A percentile compares a stretch with the other conserved stretches of the same genome.
Evolutionary conservation across 2,113 vertebrate species (phyloP).

Genomic region (Halichoeres trimaculatus): DNA sequence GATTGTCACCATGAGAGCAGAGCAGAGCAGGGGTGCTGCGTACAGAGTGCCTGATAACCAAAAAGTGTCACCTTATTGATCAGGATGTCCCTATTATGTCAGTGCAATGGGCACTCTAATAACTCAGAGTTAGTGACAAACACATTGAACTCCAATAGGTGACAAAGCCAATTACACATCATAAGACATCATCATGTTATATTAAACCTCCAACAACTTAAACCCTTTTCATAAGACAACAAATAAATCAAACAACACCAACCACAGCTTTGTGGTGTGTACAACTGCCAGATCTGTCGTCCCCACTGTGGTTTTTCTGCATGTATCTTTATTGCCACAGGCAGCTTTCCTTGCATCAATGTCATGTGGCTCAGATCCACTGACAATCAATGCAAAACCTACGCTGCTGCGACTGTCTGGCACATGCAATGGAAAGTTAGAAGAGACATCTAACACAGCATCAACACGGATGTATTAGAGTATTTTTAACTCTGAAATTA

Average conservation of each 20-base stretch:
- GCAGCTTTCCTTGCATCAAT: constrained; percentile 70
- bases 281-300: not conserved
- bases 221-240: not conserved
- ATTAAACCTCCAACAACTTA: not conserved
- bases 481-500: constrained; percentile 20
- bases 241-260: constrained; percentile 1
- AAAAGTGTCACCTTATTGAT: constrained; percentile 69
- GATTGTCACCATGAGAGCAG: constrained; percentile 5
- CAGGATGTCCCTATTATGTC: constrained; percentile 75
- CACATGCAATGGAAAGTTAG: constrained; percentile 67
- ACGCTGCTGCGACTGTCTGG: constrained; percentile 45
- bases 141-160: constrained; percentile 77
- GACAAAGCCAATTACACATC: constrained; percentile 38
- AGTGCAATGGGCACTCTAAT: constrained; percentile 64
- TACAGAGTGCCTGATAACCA: constrained; percentile 27
- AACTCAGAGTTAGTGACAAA: constrained; percentile 73
- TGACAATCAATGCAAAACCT: constrained; percentile 60
- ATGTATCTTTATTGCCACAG: constrained; percentile 32
- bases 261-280: constrained; percentile 3
- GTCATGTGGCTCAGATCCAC: constrained; percentile 54
- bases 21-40: not conserved
- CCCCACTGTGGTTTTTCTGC: constrained; percentile 5
- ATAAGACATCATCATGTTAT: constrained; percentile 6
- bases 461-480: not conserved
- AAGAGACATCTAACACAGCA: constrained; percentile 12